Base-by-base conservation (phyloP, 2,113 vertebrate species). In the Coptodon bakossiorum region DNA sequence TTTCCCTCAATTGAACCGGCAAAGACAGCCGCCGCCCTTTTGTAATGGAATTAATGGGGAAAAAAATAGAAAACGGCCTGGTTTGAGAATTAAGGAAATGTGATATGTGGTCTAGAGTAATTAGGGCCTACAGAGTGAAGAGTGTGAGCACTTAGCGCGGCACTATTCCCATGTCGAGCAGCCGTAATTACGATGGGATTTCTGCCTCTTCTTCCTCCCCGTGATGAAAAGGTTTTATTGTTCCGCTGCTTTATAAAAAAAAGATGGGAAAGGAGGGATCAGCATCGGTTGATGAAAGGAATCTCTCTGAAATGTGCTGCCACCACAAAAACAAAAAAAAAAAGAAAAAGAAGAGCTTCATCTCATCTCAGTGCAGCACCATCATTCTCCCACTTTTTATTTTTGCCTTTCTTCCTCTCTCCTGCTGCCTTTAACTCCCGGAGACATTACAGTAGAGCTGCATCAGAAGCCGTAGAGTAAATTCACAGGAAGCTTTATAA, bases 201-300 rank as follows among this genome's bases (percentile, higher is more conserved):
- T 91, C 82, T 93, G 83, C 86, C 71, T 88, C 73, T n/a, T 90
- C 45, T 71, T 85, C 53, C 80, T 82, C 73, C 50, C 59, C n/a
- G 31, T 89, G 91, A 93, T 91, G 91, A 94, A 93, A 95, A 88
- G 89, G 66, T 87, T 90, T 91, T 89, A 92, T 94, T 94, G 88
- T 92, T 94, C 63, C 63, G 29, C 52, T 45, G 56, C 83, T 86
- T 93, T 81, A 76, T 85, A 82, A 80, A 85, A 83, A 82, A 53
- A 34, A 66, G 22, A 86, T 22, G 36, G 59, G 45, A 71, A 86
- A 45, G 80, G 36, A 88, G 57, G 88, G 82, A 90, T 95, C 90
- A 82, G 88, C 89, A 66, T 73, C n/a, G 9, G 61, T 83, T 87
- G 92, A 94, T 93, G 88, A 93, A 93, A 94, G 89, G 71, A 86